Percentiles rank a stretch among this genome's conserved stretches.
Evolutionary conservation across 2,888 invertebrate genomes (phyloP).

Genomic region (Orgyia antiqua): DNA sequence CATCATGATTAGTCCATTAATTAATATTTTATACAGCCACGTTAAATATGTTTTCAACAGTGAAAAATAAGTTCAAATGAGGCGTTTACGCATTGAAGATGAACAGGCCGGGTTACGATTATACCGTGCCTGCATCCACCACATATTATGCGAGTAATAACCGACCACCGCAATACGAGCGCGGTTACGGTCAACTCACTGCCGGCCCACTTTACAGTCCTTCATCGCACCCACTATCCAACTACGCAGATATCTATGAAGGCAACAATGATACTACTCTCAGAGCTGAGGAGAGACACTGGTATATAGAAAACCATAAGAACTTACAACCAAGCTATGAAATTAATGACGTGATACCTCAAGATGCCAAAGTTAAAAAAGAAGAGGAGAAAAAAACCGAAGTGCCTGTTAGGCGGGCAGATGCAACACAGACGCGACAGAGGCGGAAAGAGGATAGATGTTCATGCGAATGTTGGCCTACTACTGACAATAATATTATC

Average conservation of each 20-base stretch:
- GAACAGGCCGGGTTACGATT: constrained; percentile 76
- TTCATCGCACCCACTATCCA: constrained; percentile 64
- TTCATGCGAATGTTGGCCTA: constrained; percentile 76
- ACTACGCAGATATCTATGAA: constrained; percentile 73
- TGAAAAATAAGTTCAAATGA: constrained; percentile 67
- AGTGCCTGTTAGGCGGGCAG: constrained; percentile 52
- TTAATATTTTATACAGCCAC: constrained; percentile 30
- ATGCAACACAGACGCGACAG: constrained; percentile 55
- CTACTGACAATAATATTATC: constrained; percentile 58
- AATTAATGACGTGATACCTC: constrained; percentile 54
- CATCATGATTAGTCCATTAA: constrained; percentile 35
- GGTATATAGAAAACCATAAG: constrained; percentile 76
- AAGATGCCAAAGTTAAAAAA: constrained; percentile 71
- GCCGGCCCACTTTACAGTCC: constrained; percentile 64
- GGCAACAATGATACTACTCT: constrained; percentile 74
- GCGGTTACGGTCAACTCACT: constrained; percentile 63
- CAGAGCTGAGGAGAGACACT: constrained; percentile 70
- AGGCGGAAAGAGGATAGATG: constrained; percentile 71
- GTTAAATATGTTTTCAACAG: constrained; percentile 37
- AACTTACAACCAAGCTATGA: constrained; percentile 62
- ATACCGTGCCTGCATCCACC: constrained; percentile 68
- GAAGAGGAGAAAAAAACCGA: constrained; percentile 69
- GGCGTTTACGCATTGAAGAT: constrained; percentile 67
- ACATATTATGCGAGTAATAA: constrained; percentile 66
- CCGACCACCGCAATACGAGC: constrained; percentile 68